Base-by-base conservation (phyloP, 2,113 vertebrate species). In the Balaeniceps rex region DNA sequence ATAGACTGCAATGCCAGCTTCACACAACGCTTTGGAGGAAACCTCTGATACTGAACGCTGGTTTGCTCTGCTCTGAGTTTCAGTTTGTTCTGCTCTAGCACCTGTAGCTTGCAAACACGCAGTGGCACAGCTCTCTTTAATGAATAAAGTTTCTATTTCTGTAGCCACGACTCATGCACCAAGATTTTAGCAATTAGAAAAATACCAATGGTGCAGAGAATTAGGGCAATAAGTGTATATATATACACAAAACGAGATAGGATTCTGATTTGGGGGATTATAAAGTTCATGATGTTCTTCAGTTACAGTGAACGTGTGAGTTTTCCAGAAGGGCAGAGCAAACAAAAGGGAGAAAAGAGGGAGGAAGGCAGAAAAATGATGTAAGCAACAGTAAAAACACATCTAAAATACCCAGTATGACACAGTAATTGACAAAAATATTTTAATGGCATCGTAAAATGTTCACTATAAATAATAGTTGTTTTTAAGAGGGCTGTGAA, bases 101-200 rank as follows among this genome's bases (percentile, higher is more conserved):
- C 40, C 76, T 77, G 70, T 7, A 76, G 38, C 40, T 87, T n/a
- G 18, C 12, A 11, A 21, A 5, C n/a, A 31, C 40, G 40, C 25
- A 22, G 63, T 16, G 46, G 51, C 57, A 58, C 63, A 34, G 57
- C 7, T 26, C 47, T n/a, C 33, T 9, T 52, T 12, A 15, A 24
- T 11, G 12, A 22, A 25, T 33, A 7, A 29, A 29, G 9, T 29
- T 38, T 34, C 55, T 46, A 8, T 34, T 40, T 14, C 70, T 63
- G n/a, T 28, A 61, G 40, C 42, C 19, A 17, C 1, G 19, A 33
- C 15, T 13, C 9, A 7, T 3, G 11, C 36, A 28, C 0, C 4
- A 31, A 25, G 40, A 18, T 68, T 46, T 74, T 38, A 61, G 49
- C 54, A n/a, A 28, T 46, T 23, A 63, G 71, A 74, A 79, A 57